Evolutionary conservation across 2,888 invertebrate genomes (phyloP), one percentile per base, ranked within the genome.

Genomic region (Leptinotarsa rubiginosa): DNA sequence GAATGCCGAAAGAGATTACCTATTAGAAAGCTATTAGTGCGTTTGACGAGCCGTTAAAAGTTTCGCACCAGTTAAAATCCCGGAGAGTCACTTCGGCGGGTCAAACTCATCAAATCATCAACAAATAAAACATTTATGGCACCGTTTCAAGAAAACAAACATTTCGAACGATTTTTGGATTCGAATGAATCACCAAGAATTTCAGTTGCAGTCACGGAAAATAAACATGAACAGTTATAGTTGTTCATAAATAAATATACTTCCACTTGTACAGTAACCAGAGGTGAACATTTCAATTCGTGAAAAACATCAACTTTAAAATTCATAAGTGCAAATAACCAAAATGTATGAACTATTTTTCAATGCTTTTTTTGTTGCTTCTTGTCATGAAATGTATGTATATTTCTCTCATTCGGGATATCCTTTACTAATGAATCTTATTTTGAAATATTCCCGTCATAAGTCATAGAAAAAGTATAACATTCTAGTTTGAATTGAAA

Each of bases 111-210:
- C 18, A n/a, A 54, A 41, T 47, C 25, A 67, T 67, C 31, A 67
- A 67, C 67, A 67, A 67, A 67, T 31, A 50, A 54, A 68, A 68
- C 54, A 54, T 68, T 68, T 68, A 62, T 31, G 62, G 62, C 62
- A 31, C 62, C 62, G 15, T 16, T 62, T 31, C 62, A 41, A 62
- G 41, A 62, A 41, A 62, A 62, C 41, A 62, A 31, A 62, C 31
- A 62, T 41, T 62, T 31, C 41, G 31, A 56, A 15, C 56, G 56
- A 56, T 16, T 56, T 56, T 25, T 22, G 22, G 15, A 15, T 59
- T 25, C 4, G 25, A 59, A 59, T 25, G 62, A 62, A 62, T 62
- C 31, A 62, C 62, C n/a, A 16, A 31, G 15, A 62, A 31, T 25
- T 62, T 20, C 18, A 31, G 62, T 62, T 62, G 52, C 52, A 52